A percentile compares a stretch with the other conserved stretches of the same genome.
These are phyloP conservation scores for Chrysoperla carnea DNA, from an alignment of 1,140 invertebrate species.

Conservation along the genomic window DNA sequence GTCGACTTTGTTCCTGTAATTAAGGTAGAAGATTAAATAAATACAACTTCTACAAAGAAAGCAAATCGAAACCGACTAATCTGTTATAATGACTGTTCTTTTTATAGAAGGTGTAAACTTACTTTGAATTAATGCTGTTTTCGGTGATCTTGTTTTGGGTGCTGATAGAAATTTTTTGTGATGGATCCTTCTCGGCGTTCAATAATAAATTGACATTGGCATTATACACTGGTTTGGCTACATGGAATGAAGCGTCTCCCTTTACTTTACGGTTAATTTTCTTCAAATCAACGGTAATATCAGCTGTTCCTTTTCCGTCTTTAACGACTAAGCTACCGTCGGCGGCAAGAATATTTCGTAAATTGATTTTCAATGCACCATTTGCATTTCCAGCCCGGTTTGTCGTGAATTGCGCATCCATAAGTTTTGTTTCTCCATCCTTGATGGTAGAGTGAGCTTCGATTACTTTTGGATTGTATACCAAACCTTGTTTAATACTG, in stretches of 20 bases:
- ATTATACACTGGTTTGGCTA: conserved; percentile 30
- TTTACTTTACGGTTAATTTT: conserved; percentile 39
- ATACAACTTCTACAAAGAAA: neutral
- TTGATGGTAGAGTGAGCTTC: conserved; percentile 31
- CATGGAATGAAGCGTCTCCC: conserved; percentile 33
- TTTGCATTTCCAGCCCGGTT: conserved; percentile 14
- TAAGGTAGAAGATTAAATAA: neutral
- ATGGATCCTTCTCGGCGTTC: conserved; percentile 49
- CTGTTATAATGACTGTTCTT: too few relatives aligned
- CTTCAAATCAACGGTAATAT: conserved; percentile 27
- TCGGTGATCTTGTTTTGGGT: conserved; percentile 37
- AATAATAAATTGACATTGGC: conserved; percentile 38
- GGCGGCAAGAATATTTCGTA: conserved; percentile 31
- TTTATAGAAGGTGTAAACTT: conserved; percentile 18
- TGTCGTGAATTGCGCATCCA: conserved; percentile 31
- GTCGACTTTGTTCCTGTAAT: conserved; percentile 29
- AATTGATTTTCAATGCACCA: conserved; percentile 18
- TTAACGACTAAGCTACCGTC: conserved; percentile 35
- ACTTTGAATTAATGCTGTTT: conserved; percentile 41
- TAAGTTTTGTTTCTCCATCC: conserved; percentile 25
- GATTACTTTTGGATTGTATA: conserved; percentile 26
- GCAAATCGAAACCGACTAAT: neutral
- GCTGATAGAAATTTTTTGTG: conserved; percentile 38
- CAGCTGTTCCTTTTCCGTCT: conserved; percentile 34
- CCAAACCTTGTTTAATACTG: conserved; percentile 32